Conservation (phyloP, 2,797 vertebrate species). For the Lacerta bilineata region DNA sequence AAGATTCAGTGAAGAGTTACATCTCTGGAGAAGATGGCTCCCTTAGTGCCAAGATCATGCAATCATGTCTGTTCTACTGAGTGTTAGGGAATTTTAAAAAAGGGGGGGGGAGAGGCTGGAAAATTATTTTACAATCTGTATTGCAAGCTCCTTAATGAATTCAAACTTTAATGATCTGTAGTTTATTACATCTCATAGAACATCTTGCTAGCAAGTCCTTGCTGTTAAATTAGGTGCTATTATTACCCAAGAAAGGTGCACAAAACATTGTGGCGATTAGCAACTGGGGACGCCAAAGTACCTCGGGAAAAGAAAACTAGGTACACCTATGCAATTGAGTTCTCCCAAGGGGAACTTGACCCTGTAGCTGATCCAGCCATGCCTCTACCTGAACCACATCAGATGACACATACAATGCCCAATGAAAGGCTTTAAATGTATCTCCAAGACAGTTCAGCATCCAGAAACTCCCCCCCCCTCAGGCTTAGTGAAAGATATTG, state of each 20-base stretch:
- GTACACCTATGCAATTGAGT: too few relatives aligned
- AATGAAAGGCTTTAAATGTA: background rate
- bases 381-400: too few relatives aligned
- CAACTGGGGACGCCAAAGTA: constrained; percentile 44
- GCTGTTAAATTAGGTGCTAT: constrained; percentile 30
- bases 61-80: constrained; percentile 43
- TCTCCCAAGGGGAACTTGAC: too few relatives aligned
- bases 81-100: constrained; percentile 35
- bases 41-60: constrained; percentile 42
- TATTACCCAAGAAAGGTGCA: background rate
- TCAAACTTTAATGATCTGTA: constrained; percentile 45
- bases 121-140: constrained; percentile 44
- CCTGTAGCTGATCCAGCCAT: too few relatives aligned
- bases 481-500: background rate
- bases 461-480: background rate
- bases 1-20: constrained; percentile 38
- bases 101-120: constrained; percentile 24
- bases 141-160: constrained; percentile 33
- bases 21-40: constrained; percentile 37
- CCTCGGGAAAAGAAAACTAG: constrained; percentile 50
- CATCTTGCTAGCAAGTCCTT: constrained; percentile 29
- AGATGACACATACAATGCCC: too few relatives aligned
- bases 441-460: background rate
- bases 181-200: constrained; percentile 38
- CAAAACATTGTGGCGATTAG: constrained; percentile 42